Percentiles rank a stretch among this genome's conserved stretches.
These are phyloP conservation scores for Beroe ovata DNA, from an alignment of 37 sponge, comb jelly and placozoan species.

Conservation along the genomic window DNA sequence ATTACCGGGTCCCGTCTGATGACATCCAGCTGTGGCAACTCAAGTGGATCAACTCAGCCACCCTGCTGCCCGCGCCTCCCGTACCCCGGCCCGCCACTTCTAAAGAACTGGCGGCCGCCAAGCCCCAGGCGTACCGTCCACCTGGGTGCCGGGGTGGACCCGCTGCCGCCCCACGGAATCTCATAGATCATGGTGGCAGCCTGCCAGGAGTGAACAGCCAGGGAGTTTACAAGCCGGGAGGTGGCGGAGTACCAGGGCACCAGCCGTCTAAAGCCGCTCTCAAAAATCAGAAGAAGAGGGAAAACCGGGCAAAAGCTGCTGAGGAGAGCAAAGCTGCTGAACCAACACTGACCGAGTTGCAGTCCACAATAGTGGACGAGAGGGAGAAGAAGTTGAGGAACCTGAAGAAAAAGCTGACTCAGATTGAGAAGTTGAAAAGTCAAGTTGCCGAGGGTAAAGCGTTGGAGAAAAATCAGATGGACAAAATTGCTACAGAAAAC, in stretches of 20 bases:
- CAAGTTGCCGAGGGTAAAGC: slow-evolving; percentile 15
- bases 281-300: slow-evolving; percentile 50
- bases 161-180: neutral
- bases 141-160: slow-evolving; percentile 2
- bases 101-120: slow-evolving; percentile 31
- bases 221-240: slow-evolving; percentile 52
- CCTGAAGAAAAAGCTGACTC: slow-evolving; percentile 19
- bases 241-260: neutral
- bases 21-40: slow-evolving; percentile 65
- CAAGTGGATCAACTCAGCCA: slow-evolving; percentile 37
- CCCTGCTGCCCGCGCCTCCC: slow-evolving; percentile 16
- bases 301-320: neutral
- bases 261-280: slow-evolving; percentile 49
- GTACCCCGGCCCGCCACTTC: slow-evolving; percentile 40
- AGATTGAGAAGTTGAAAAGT: slow-evolving; percentile 33
- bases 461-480: slow-evolving; percentile 62
- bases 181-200: slow-evolving; percentile 1
- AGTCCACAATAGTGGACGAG: slow-evolving; percentile 30
- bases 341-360: neutral
- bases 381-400: slow-evolving; percentile 63
- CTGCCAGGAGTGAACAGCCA: neutral
- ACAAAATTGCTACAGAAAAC: slow-evolving; percentile 22
- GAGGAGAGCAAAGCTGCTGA: neutral
- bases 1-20: slow-evolving; percentile 3
- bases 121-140: slow-evolving; percentile 65